Base-by-base conservation (phyloP, 2,888 invertebrate genomes). In the Temnothorax ravouxi region DNA sequence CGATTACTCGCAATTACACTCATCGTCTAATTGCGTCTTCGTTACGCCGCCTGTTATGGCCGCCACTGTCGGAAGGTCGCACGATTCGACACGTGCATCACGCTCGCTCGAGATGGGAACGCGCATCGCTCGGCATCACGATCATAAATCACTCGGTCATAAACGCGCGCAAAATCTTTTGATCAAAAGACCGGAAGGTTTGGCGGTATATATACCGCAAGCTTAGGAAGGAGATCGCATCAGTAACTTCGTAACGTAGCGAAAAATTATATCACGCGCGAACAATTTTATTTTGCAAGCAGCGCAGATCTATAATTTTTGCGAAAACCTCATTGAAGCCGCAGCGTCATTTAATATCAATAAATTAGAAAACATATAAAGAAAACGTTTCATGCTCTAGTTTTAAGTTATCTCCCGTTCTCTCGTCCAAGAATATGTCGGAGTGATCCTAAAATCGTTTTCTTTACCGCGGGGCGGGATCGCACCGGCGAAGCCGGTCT, bases 1-100 rank as follows among this genome's bases (percentile, higher is more conserved):
- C 77, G 54, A 69, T 77, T 77, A 71, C 41, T 69, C 29, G 77
- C 77, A 77, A 69, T 77, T 71, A 77, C 54, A n/a, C n/a, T 44
- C 54, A 29, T 77, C 71, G n/a, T 69, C 71, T 77, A 77, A 77
- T 77, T 77, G 77, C 71, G 41, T 77, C 71, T 77, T 77, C 77
- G 77, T 77, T 77, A 77, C 44, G 29, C n/a, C 71, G 77, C 77
- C 52, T 38, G 77, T 77, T 77, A 77, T 54, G 71, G 54, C 54
- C 38, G 69, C 76, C 67, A 67, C 69, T 54, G 77, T 69, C 71
- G 71, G 71, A 77, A 69, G 71, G 77, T 77, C 77, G 54, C 77
- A 50, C 77, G 77, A 77, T 77, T 77, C 77, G 77, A 77, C 72
- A 71, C 71, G 71, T 71, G 54, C 71, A 77, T 69, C 77, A 52